These are phyloP conservation scores for Thera britannica DNA, from an alignment of 2,888 invertebrate species.

Conservation along the genomic window DNA sequence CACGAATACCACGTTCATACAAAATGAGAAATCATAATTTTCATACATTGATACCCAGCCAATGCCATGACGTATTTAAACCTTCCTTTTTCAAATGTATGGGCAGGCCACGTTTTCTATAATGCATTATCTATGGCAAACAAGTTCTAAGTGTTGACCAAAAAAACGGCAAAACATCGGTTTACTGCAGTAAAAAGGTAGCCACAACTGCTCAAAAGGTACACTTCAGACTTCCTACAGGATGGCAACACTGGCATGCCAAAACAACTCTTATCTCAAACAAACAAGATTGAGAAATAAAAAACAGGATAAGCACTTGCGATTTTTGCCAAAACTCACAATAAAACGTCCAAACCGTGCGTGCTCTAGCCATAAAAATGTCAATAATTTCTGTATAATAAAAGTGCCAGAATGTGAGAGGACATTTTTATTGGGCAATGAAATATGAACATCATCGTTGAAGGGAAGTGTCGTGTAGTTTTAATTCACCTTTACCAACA, in stretches of 20 bases:
- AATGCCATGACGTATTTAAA: too few relatives aligned
- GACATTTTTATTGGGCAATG: conserved; percentile 70
- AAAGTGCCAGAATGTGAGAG: conserved; percentile 66
- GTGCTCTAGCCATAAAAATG: conserved; percentile 64
- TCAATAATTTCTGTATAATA: conserved; percentile 66
- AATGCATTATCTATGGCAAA: not conserved
- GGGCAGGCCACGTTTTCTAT: too few relatives aligned
- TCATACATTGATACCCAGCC: too few relatives aligned
- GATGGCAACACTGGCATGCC: conserved; percentile 7
- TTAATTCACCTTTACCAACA: conserved; percentile 40
- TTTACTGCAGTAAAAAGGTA: conserved; percentile 4
- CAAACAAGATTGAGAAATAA: not conserved
- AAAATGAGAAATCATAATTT: too few relatives aligned
- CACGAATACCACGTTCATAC: too few relatives aligned
- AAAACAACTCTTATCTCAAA: conserved; percentile 14
- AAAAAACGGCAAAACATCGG: conserved; percentile 1
- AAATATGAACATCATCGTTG: conserved; percentile 59
- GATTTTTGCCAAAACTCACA: conserved; percentile 34
- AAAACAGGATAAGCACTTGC: conserved; percentile 4
- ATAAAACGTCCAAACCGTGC: conserved; percentile 55
- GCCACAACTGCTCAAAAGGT: conserved; percentile 11
- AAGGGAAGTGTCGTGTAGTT: conserved; percentile 39
- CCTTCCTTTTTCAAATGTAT: too few relatives aligned
- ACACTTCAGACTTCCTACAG: conserved; percentile 30
- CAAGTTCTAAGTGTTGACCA: not conserved